A percentile compares a stretch with the other conserved stretches of the same genome.
Conservation (phyloP, 2,797 vertebrate genomes). For the Aphelocoma californica region DNA sequence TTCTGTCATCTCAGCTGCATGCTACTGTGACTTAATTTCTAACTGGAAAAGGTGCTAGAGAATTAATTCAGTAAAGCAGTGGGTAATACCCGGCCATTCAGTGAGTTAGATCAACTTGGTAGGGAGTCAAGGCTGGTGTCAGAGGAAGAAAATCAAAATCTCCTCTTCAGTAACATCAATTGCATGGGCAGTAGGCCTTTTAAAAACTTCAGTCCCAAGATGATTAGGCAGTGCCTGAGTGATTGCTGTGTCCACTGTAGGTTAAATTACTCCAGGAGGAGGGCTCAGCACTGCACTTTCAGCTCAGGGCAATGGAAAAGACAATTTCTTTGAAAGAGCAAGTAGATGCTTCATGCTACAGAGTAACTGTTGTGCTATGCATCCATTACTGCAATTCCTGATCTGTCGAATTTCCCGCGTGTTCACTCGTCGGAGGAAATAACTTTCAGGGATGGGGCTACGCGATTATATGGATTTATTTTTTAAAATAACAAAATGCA, state of each 20-base stretch:
- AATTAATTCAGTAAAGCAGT: background rate
- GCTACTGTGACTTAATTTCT: background rate
- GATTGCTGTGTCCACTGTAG: background rate
- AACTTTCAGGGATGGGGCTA: no score
- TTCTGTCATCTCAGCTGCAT: background rate
- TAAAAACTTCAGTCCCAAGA: background rate
- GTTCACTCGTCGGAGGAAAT: no score
- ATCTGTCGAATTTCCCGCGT: no score
- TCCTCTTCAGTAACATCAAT: background rate
- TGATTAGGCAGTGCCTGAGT: background rate
- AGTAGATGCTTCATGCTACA: background rate
- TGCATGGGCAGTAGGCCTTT: background rate
- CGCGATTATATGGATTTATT: no score
- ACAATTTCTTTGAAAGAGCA: background rate
- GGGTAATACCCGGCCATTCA: background rate
- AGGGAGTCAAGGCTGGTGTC: background rate
- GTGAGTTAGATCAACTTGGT: background rate
- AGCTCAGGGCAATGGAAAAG: background rate
- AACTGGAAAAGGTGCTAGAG: background rate
- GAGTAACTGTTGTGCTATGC: background rate
- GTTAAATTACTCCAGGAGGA: background rate
- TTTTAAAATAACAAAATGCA: no score
- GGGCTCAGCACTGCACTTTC: background rate
- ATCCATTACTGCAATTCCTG: background rate
- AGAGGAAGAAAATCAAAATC: background rate